Conservation (phyloP, 2,113 vertebrate genomes). For the Rhinoderma darwinii region DNA sequence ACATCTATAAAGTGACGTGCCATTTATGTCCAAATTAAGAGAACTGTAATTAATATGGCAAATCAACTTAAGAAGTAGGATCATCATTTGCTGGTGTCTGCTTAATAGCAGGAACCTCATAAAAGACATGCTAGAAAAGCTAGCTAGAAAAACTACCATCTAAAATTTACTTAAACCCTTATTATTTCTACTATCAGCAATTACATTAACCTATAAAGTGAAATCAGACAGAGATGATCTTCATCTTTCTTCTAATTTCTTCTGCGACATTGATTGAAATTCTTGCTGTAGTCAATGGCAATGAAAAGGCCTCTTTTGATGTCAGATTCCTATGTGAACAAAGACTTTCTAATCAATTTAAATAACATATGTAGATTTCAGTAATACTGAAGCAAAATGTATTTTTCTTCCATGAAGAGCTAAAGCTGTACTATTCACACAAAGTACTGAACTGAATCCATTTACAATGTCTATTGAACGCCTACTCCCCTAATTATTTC, state of each 20-base stretch:
- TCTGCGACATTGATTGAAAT: conserved; percentile 36
- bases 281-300: conserved; percentile 19
- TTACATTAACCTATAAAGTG: not conserved
- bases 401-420: conserved; percentile 32
- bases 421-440: conserved; percentile 41
- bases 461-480: conserved; percentile 47
- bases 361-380: conserved; percentile 54
- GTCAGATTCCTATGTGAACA: conserved; percentile 40
- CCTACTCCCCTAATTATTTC: conserved; percentile 53
- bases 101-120: not conserved
- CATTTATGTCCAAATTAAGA: not conserved
- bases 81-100: not conserved
- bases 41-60: not conserved
- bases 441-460: conserved; percentile 32
- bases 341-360: conserved; percentile 46
- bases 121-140: not conserved
- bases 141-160: not conserved
- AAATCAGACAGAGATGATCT: conserved; percentile 1
- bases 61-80: not conserved
- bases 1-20: not conserved
- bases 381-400: conserved; percentile 25
- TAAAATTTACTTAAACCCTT: not conserved
- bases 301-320: conserved; percentile 42
- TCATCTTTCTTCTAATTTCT: conserved; percentile 8
- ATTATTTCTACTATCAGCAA: not conserved